Base-by-base conservation (phyloP, 2,797 vertebrate genomes). In the Squalus acanthias region DNA sequence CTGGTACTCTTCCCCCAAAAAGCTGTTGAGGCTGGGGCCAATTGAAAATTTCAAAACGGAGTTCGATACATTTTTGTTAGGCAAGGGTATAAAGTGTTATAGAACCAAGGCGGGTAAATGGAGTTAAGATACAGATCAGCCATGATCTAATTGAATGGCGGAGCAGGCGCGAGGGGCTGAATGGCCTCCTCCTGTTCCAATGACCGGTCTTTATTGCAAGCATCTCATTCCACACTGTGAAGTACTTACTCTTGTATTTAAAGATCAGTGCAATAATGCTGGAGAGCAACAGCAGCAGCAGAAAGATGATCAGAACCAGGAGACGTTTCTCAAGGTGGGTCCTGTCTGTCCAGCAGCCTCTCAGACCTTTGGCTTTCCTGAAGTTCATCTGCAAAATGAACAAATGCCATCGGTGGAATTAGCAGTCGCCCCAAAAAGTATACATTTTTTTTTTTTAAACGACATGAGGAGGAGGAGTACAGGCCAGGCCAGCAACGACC, bases 301-400 rank as follows among this genome's bases (percentile, higher is more conserved):
- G 97, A 22, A 98, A 26, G 0, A 97, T 98, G 96, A 98, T 97
- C 82, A 98, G 72, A 15, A 98, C 96, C 96, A 98, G 93, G 17
- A 99, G 98, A 96, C 97, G 98, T 97, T 97, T 98, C 98, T 99
- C 99, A 0, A 97, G 17, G 0, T 89, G 97, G 0, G 98, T 99
- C 97, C 98, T 97, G 5, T 98, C 97, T 0, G 98, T 96, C 99
- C 99, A 99, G 97, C 99, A 99, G 1, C 97, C 96, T 1, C 96
- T 97, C 26, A 98, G 79, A 0, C 96, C 97, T 96, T 98, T 96
- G 0, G 96, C 97, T 79, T 98, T 60, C 0, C 96, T 97, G 96
- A 99, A 97, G 50, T 98, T 98, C 97, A 99, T 98, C 99, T 99
- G 96, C 96, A 67, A 29, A 53, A 63, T 65, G 22, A n/a, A 96